Percentiles rank a stretch among this genome's conserved stretches.
Evolutionary conservation across 2,888 invertebrate genomes (phyloP).

Genomic region (Sturmia bella): DNA sequence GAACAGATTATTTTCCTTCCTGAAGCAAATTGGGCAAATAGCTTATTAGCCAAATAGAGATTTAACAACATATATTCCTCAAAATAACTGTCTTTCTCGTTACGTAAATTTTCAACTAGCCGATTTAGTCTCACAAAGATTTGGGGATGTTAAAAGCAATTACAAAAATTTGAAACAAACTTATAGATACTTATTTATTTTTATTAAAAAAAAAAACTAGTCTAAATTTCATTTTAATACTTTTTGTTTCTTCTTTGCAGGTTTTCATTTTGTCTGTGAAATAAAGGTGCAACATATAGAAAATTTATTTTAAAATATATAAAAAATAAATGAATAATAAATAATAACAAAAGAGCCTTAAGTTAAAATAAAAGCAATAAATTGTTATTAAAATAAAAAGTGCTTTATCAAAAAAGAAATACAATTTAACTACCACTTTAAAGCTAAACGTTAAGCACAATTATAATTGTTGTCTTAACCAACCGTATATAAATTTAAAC

Average conservation of each 20-base stretch:
- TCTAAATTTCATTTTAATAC: neutral
- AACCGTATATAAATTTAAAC: conserved; percentile 14
- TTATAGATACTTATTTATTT: too few species aligned
- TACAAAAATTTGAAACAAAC: too few species aligned
- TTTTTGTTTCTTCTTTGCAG: conserved; percentile 43
- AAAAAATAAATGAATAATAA: neutral
- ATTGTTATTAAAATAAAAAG: conserved; percentile 33
- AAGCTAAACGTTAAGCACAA: neutral
- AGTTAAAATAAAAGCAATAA: conserved; percentile 56
- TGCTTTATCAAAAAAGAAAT: conserved; percentile 25
- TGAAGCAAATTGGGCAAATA: too few species aligned
- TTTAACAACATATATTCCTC: too few species aligned
- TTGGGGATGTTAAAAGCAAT: too few species aligned
- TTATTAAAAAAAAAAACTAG: neutral
- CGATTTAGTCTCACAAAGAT: too few species aligned
- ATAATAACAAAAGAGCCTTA: conserved; percentile 45
- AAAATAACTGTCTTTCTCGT: too few species aligned
- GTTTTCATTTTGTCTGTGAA: conserved; percentile 43
- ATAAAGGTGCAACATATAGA: conserved; percentile 25
- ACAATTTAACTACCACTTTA: neutral
- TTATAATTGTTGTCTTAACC: neutral
- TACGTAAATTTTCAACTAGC: too few species aligned
- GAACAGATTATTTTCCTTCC: too few species aligned
- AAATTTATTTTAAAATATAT: neutral
- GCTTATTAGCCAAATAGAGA: too few species aligned